These are phyloP conservation scores for Urechis unicinctus DNA, from an alignment of 2,888 invertebrate genomes.

Conservation along the genomic window DNA sequence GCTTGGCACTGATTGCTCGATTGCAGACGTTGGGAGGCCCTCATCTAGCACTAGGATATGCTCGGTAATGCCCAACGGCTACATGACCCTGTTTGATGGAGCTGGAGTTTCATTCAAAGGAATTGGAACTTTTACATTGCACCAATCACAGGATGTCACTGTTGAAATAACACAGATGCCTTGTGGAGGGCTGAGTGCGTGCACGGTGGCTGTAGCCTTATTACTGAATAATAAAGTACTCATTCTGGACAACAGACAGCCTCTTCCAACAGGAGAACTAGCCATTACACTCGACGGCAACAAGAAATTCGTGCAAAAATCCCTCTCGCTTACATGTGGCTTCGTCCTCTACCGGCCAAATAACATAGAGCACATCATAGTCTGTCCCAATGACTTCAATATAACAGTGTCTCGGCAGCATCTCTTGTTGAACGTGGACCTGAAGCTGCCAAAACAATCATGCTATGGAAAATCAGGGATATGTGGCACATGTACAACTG, in stretches of 20 bases:
- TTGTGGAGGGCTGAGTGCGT: constrained; percentile 14
- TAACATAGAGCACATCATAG: no score
- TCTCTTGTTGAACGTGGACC: no score
- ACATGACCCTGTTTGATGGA: constrained; percentile 27
- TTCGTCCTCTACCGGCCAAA: no score
- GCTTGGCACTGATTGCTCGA: constrained; percentile 24
- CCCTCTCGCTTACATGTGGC: no score
- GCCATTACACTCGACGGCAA: no score
- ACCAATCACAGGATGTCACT: background rate
- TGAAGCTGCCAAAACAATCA: no score
- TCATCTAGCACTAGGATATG: constrained; percentile 1
- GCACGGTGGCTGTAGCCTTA: constrained; percentile 13
- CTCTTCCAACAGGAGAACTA: no score
- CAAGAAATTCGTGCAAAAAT: no score
- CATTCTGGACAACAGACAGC: background rate
- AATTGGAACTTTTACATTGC: constrained; percentile 16
- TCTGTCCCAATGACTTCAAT: no score
- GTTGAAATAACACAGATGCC: constrained; percentile 15
- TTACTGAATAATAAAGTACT: constrained; percentile 1
- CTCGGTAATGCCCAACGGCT: constrained; percentile 22
- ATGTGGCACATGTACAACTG: no score
- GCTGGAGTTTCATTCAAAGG: constrained; percentile 18
- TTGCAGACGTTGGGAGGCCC: background rate
- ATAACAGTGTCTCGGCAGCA: no score
- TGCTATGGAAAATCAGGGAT: no score